Evolutionary conservation across 2,797 vertebrate species (phyloP).

Genomic region (Myotis daubentonii): DNA sequence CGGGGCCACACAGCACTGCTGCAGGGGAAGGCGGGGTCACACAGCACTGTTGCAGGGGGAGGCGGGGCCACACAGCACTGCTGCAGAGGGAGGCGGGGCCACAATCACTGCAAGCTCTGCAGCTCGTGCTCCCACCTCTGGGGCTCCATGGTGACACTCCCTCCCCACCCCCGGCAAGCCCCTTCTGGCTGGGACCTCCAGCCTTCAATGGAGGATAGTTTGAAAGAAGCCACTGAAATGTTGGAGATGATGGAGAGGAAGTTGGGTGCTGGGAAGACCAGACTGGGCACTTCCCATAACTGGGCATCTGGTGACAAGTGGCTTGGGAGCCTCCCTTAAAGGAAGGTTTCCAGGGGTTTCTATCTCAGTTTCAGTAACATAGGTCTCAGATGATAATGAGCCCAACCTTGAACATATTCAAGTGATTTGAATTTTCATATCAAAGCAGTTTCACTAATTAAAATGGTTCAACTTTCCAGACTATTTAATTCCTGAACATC

Average conservation of each 20-base stretch:
- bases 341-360: not conserved
- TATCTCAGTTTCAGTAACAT: not conserved
- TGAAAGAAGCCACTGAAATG: not conserved
- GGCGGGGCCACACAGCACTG: too few relatives aligned
- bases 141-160: not conserved
- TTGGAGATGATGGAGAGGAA: not conserved
- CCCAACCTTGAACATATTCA: not conserved
- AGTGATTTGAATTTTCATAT: conserved; percentile 39
- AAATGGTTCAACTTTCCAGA: conserved; percentile 2
- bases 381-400: not conserved
- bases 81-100: too few relatives aligned
- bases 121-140: not conserved
- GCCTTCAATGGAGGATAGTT: not conserved
- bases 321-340: not conserved
- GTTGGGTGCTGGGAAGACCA: not conserved
- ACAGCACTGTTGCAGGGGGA: too few relatives aligned
- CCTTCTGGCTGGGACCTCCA: not conserved
- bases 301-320: not conserved
- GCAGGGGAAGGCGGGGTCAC: too few relatives aligned
- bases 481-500: conserved; percentile 36
- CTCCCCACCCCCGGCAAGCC: too few relatives aligned
- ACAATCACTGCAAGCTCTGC: too few relatives aligned
- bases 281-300: not conserved
- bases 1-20: too few relatives aligned
- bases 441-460: conserved; percentile 50